A percentile compares a stretch with the other conserved stretches of the same genome.
These are phyloP conservation scores for Gallirallus australis DNA, from an alignment of 2,797 vertebrate species.

Conservation along the genomic window DNA sequence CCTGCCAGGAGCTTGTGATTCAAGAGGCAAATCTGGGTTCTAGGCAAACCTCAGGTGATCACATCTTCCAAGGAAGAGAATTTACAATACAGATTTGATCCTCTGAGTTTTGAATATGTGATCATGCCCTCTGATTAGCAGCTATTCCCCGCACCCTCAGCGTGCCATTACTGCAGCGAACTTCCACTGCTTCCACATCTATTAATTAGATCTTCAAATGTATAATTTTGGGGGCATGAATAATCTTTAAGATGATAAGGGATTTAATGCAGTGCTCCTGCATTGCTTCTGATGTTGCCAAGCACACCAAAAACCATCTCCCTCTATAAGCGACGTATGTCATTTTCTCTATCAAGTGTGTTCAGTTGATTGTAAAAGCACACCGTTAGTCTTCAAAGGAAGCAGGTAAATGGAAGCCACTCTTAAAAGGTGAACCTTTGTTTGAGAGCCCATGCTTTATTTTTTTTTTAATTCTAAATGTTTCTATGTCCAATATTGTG, in stretches of 20 bases:
- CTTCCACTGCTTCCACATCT: not conserved
- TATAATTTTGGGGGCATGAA: conserved; percentile 12
- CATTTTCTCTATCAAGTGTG: not conserved
- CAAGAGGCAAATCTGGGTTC: not conserved
- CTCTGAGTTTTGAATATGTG: not conserved
- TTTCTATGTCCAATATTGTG: not conserved
- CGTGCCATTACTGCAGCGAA: not conserved
- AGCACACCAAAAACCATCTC: not conserved
- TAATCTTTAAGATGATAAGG: not conserved
- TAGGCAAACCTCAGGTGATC: not conserved
- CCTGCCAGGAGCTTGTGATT: not conserved
- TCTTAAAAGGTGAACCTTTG: not conserved
- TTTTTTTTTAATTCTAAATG: not conserved
- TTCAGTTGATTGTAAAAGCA: not conserved
- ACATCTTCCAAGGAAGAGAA: not conserved
- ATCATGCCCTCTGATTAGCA: conserved; percentile 4
- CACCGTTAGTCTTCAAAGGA: not conserved
- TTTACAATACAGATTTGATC: not conserved
- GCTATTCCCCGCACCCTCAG: not conserved
- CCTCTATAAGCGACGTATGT: not conserved
- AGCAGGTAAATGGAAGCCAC: not conserved
- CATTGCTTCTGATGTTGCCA: conserved; percentile 5
- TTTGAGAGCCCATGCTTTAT: not conserved
- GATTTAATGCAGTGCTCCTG: not conserved
- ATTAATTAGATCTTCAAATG: conserved; percentile 15